Conservation (phyloP, 37 sponge, comb jelly and placozoan species). For the Chondrosia reniformis region DNA sequence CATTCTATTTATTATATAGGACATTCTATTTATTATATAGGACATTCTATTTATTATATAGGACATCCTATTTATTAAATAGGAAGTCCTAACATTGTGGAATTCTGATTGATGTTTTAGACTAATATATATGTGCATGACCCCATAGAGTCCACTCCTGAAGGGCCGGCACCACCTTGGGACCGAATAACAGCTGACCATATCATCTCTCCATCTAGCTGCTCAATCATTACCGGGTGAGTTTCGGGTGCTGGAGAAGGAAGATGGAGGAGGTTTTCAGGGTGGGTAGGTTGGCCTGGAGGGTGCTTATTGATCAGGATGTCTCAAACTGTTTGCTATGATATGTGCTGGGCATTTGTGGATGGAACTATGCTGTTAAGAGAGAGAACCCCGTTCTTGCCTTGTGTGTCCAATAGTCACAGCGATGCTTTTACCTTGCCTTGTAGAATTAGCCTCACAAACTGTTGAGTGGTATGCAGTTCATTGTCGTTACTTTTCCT, state of each 20-base stretch:
- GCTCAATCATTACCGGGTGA: background rate
- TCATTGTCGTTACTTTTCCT: background rate
- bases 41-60: no score
- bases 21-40: no score
- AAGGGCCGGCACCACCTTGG: no score
- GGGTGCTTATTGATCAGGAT: background rate
- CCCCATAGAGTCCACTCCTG: no score
- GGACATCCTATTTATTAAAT: no score
- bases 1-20: no score
- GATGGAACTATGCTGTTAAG: background rate
- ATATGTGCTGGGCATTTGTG: background rate
- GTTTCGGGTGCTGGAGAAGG: background rate
- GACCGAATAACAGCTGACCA: no score
- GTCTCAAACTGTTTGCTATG: background rate
- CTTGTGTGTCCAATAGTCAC: background rate
- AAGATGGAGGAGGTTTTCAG: background rate
- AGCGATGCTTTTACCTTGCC: background rate
- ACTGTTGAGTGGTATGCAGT: background rate
- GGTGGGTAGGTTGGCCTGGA: background rate
- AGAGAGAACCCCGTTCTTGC: background rate
- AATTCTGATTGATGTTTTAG: no score
- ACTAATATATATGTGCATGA: no score
- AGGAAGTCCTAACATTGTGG: no score
- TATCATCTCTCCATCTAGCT: no score
- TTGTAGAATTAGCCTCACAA: background rate